phyloP scores from a whole-genome alignment of 2,113 vertebrate species.

The Hyperopisus bebe region DNA sequence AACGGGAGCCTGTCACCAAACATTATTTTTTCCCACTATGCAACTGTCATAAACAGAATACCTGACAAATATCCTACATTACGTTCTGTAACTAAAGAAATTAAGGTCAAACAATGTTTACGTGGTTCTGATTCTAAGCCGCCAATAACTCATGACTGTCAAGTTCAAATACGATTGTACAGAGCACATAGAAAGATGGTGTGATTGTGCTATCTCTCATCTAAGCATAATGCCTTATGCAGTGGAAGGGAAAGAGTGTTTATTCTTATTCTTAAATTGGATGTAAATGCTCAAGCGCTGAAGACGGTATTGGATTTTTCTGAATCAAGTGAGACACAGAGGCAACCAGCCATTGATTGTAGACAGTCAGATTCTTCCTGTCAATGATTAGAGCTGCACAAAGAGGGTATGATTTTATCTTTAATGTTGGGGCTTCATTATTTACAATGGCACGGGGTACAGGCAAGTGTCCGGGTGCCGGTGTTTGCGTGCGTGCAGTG shows the following conservation, averaged over 20 bases:
- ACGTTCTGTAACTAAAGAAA: conserved; percentile 39
- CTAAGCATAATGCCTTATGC: conserved; percentile 23
- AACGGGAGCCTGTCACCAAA: conserved; percentile 11
- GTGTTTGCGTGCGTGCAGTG: neutral
- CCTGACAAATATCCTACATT: conserved; percentile 28
- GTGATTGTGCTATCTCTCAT: conserved; percentile 33
- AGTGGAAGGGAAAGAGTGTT: conserved; percentile 14
- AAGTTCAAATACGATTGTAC: conserved; percentile 28
- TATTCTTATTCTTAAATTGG: conserved; percentile 30
- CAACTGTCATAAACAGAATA: conserved; percentile 24
- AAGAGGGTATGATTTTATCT: neutral
- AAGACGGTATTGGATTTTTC: neutral
- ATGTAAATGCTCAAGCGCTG: neutral
- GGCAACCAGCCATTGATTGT: neutral
- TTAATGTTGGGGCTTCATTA: neutral
- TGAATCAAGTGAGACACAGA: conserved; percentile 11
- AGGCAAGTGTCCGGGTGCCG: neutral
- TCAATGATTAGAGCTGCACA: neutral
- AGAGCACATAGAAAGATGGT: conserved; percentile 28
- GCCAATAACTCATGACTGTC: conserved; percentile 44
- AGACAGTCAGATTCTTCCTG: neutral
- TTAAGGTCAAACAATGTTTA: conserved; percentile 46
- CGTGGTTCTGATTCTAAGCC: conserved; percentile 31
- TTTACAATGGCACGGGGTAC: neutral
- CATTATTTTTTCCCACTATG: conserved; percentile 10